A percentile compares a stretch with the other conserved stretches of the same genome.
phyloP scores from a whole-genome alignment of 2,113 vertebrate species.

The Oxyruncus cristatus region DNA sequence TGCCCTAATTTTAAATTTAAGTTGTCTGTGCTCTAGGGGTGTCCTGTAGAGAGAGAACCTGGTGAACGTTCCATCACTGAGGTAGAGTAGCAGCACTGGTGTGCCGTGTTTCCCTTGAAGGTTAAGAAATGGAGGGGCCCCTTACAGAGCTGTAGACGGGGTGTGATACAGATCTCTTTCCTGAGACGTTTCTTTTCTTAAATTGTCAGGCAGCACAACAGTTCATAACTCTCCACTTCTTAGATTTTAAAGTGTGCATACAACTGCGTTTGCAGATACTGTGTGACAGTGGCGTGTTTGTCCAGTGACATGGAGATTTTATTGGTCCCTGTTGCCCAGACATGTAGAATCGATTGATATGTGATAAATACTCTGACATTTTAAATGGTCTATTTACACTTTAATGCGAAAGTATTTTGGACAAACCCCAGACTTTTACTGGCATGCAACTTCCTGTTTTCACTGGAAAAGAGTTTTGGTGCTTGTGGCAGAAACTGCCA shows the following conservation, averaged over 20 bases:
- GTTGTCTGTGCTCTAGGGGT: neutral
- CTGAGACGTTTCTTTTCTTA: neutral
- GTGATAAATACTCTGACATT: neutral
- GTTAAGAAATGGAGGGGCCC: neutral
- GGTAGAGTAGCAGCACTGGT: neutral
- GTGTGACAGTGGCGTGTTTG: fast-evolving
- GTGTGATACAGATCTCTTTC: neutral
- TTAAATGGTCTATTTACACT: neutral
- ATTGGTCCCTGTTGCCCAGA: neutral
- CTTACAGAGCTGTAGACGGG: neutral
- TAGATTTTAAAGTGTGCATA: neutral
- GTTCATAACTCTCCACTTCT: neutral
- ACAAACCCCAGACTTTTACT: neutral
- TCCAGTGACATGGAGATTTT: neutral
- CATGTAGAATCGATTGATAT: neutral
- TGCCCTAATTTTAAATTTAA: neutral
- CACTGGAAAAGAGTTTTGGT: neutral
- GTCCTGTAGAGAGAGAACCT: neutral
- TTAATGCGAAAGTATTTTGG: neutral
- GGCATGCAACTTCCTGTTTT: neutral
- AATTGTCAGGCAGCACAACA: neutral
- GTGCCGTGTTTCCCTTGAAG: neutral
- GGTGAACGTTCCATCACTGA: neutral
- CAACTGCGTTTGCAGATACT: neutral
- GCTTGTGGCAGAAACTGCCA: neutral